These are phyloP conservation scores for Microcaecilia unicolor DNA, from an alignment of 2,797 vertebrate species.

Conservation along the genomic window DNA sequence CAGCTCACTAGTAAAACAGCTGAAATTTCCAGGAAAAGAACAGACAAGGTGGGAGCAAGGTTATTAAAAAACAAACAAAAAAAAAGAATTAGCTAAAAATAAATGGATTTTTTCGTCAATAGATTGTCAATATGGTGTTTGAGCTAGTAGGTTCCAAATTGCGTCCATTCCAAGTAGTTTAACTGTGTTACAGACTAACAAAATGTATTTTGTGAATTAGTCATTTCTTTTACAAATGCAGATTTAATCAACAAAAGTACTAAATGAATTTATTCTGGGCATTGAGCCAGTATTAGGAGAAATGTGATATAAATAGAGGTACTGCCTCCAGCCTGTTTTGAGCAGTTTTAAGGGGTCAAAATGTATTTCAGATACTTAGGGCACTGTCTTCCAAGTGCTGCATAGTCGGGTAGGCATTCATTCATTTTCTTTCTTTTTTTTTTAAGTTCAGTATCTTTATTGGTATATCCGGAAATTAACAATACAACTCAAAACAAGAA, in stretches of 20 bases:
- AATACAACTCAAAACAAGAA: too few species aligned
- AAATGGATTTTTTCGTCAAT: too few species aligned
- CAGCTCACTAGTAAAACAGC: too few species aligned
- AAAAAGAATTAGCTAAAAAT: too few species aligned
- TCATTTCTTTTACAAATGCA: conserved; percentile 7
- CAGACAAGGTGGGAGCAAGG: too few species aligned
- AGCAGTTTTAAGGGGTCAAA: not conserved
- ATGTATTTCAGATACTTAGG: fast-evolving
- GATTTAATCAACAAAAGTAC: conserved; percentile 17
- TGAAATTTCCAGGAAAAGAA: too few species aligned
- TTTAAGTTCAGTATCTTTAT: too few species aligned
- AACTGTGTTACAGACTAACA: not conserved
- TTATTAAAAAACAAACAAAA: too few species aligned
- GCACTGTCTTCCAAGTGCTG: not conserved
- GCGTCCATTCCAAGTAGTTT: not conserved
- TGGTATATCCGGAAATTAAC: too few species aligned
- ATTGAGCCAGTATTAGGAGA: conserved; percentile 11
- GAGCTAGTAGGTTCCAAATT: conserved; percentile 13
- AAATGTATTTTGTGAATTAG: conserved; percentile 4
- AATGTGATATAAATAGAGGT: conserved; percentile 14
- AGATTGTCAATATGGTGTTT: too few species aligned
- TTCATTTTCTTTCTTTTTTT: too few species aligned
- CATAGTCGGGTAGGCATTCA: too few species aligned
- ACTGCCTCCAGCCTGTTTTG: not conserved
- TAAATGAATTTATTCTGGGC: conserved; percentile 23